These are phyloP conservation scores for Oenanthe oenanthe DNA, from an alignment of 2,113 vertebrate species.

Conservation along the genomic window DNA sequence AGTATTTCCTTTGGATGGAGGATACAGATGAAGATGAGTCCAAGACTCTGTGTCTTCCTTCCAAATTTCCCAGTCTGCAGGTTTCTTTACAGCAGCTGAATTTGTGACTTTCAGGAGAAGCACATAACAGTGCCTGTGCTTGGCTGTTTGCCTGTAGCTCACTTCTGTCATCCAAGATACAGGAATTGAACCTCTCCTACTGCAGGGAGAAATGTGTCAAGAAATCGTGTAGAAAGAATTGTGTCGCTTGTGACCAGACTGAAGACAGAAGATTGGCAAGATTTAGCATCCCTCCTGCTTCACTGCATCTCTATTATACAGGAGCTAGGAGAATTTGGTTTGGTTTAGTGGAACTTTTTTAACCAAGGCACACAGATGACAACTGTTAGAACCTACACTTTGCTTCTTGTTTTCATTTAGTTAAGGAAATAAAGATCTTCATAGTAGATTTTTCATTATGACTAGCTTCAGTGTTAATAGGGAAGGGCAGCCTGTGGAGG, in stretches of 20 bases:
- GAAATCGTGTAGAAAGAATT: neutral
- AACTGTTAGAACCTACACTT: neutral
- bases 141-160: conserved; percentile 11
- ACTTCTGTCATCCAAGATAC: neutral
- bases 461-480: neutral
- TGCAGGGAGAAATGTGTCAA: neutral
- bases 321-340: neutral
- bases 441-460: neutral
- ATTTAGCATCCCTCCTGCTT: neutral
- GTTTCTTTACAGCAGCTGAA: conserved; percentile 17
- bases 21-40: neutral
- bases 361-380: neutral
- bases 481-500: neutral
- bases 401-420: neutral
- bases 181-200: conserved; percentile 11
- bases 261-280: neutral
- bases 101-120: conserved; percentile 27
- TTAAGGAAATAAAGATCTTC: neutral
- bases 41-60: conserved; percentile 32
- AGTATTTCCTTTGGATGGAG: conserved; percentile 24
- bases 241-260: neutral
- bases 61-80: conserved; percentile 8
- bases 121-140: neutral
- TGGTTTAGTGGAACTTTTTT: neutral
- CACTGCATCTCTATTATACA: neutral